Evolutionary conservation across 2,797 vertebrate species (phyloP).

Genomic region (Sparus aurata): DNA sequence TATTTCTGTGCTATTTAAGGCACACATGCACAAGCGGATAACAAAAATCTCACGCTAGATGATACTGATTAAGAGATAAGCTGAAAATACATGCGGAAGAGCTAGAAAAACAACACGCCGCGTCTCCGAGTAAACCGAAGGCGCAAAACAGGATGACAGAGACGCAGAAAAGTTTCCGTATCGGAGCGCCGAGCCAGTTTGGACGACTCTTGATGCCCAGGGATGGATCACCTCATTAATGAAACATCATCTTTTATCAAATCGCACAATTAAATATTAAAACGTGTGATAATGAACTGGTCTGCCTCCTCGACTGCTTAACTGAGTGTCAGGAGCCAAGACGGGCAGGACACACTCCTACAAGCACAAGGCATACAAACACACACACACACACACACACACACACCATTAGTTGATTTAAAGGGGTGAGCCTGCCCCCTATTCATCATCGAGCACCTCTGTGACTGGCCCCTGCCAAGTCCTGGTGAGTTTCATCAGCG

Average conservation of each 20-base stretch:
- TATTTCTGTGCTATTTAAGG: conserved; percentile 66
- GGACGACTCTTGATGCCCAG: conserved; percentile 54
- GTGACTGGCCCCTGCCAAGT: conserved; percentile 56
- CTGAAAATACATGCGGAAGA: conserved; percentile 53
- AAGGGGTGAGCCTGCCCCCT: conserved; percentile 41
- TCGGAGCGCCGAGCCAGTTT: conserved; percentile 33
- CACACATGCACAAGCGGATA: conserved; percentile 45
- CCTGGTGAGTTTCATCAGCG: conserved; percentile 71
- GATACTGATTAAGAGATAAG: conserved; percentile 58
- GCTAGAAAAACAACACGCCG: conserved; percentile 10
- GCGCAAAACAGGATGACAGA: conserved; percentile 7
- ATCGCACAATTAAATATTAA: conserved; percentile 85
- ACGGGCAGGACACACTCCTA: conserved; percentile 41
- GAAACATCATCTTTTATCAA: conserved; percentile 82
- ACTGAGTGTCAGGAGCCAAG: conserved; percentile 57
- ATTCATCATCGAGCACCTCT: conserved; percentile 64
- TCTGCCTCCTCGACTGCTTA: conserved; percentile 64
- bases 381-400: conserved; percentile 8
- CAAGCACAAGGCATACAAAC: conserved; percentile 12
- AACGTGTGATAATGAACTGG: conserved; percentile 79
- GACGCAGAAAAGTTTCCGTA: conserved; percentile 33
- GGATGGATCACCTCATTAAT: conserved; percentile 83
- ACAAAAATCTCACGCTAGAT: conserved; percentile 53
- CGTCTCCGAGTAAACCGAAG: conserved; percentile 9
- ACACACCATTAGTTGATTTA: conserved; percentile 58